Evolutionary conservation across 2,888 invertebrate species (phyloP).

Genomic region (Clepsis dumicolana): DNA sequence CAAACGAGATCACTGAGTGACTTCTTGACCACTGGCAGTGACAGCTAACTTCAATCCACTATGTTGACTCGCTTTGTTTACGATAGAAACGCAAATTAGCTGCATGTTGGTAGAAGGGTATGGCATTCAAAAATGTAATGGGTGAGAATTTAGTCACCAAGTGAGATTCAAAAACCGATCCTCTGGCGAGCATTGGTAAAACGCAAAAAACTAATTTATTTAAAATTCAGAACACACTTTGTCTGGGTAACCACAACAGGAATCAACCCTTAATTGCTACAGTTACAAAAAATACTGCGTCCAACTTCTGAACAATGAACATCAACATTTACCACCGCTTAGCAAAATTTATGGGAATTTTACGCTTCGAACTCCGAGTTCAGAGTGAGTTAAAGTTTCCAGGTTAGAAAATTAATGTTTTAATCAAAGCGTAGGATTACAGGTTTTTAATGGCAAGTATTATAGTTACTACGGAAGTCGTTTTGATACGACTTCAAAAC

Average conservation of each 20-base stretch:
- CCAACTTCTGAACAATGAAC: not conserved
- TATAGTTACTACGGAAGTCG: no score
- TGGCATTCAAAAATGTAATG: no score
- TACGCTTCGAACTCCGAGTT: slow-evolving; percentile 16
- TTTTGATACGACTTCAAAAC: no score
- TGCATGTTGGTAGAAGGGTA: no score
- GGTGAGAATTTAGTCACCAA: no score
- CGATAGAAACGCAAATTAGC: no score
- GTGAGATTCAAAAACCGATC: no score
- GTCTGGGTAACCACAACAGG: not conserved
- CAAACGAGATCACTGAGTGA: no score
- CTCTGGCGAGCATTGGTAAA: no score
- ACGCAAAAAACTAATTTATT: not conserved
- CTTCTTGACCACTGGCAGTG: no score
- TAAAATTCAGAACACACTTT: slow-evolving; percentile 22
- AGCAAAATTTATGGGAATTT: slow-evolving; percentile 28
- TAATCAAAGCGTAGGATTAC: not conserved
- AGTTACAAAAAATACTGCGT: slow-evolving; percentile 17
- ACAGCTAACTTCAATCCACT: no score
- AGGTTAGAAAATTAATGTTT: not conserved
- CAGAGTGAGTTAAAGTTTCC: not conserved
- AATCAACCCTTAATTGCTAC: slow-evolving; percentile 29
- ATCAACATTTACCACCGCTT: slow-evolving; percentile 28
- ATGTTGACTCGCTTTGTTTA: no score
- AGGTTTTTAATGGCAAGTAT: not conserved